A percentile compares a stretch with the other conserved stretches of the same genome.
Conservation (phyloP, 1,140 invertebrate species). For the Brachionus koreanus region DNA sequence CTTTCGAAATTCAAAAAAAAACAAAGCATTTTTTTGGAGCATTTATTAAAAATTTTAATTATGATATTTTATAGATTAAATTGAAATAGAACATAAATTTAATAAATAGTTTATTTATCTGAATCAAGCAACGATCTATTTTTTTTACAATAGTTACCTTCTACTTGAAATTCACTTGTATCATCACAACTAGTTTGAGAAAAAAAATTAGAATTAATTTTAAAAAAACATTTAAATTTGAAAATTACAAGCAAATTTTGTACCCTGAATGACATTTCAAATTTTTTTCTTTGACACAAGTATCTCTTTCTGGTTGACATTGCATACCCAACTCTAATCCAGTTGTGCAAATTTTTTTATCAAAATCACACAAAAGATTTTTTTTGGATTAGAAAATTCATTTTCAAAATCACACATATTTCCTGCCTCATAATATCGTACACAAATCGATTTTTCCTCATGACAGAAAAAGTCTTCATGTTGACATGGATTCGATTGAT, state of each 20-base stretch:
- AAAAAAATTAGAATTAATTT: neutral
- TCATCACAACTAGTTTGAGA: neutral
- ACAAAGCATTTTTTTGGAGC: neutral
- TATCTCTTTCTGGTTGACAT: neutral
- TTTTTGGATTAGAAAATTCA: neutral
- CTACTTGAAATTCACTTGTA: conserved; percentile 3
- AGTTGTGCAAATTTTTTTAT: neutral
- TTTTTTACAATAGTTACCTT: neutral
- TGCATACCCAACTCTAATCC: neutral
- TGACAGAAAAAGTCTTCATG: neutral
- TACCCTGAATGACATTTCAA: neutral
- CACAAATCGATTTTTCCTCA: neutral
- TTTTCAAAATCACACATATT: neutral
- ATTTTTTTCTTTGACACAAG: neutral
- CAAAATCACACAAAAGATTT: neutral
- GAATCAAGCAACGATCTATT: neutral
- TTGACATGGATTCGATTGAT: neutral
- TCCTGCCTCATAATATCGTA: neutral
- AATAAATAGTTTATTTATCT: neutral
- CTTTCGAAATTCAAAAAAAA: neutral
- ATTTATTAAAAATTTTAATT: neutral
- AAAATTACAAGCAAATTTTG: conserved; percentile 12
- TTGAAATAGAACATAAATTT: neutral
- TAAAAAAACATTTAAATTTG: neutral
- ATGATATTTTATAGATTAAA: neutral